Percentiles rank a stretch among this genome's conserved stretches.
These are phyloP conservation scores for Lepidochitona cinerea DNA, from an alignment of 2,888 invertebrate species.

Conservation along the genomic window DNA sequence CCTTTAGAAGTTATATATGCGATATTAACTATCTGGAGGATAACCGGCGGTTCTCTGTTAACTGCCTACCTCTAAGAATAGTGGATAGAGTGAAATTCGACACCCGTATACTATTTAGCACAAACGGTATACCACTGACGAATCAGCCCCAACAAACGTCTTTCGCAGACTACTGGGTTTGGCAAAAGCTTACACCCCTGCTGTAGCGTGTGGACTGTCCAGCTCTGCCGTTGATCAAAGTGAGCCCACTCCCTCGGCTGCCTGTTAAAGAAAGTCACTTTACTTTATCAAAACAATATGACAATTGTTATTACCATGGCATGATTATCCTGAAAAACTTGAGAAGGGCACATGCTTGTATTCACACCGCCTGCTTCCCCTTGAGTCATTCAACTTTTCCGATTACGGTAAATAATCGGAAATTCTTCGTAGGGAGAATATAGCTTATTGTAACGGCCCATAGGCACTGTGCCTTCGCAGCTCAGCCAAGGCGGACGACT, in stretches of 20 bases:
- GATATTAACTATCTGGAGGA: too few species aligned
- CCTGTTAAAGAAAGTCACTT: background rate
- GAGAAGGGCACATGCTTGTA: background rate
- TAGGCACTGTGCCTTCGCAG: background rate
- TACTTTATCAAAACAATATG: background rate
- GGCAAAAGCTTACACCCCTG: background rate
- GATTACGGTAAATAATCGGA: background rate
- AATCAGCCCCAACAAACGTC: background rate
- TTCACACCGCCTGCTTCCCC: background rate
- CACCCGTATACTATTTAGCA: background rate
- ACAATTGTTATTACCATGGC: background rate
- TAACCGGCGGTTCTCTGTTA: too few species aligned
- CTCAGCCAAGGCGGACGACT: background rate
- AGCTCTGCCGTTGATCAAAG: background rate
- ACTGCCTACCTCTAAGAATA: conserved; percentile 7
- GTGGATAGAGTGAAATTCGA: background rate
- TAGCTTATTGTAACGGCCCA: background rate
- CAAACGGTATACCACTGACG: background rate
- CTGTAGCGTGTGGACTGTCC: background rate
- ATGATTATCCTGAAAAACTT: background rate
- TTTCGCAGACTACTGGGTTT: too few species aligned
- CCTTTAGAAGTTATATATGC: too few species aligned
- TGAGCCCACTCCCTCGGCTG: background rate
- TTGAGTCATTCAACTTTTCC: conserved; percentile 4
- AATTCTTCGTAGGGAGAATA: background rate